Evolutionary conservation across 1,140 invertebrate species (phyloP).

Genomic region (Drosophila sturtevanti): DNA sequence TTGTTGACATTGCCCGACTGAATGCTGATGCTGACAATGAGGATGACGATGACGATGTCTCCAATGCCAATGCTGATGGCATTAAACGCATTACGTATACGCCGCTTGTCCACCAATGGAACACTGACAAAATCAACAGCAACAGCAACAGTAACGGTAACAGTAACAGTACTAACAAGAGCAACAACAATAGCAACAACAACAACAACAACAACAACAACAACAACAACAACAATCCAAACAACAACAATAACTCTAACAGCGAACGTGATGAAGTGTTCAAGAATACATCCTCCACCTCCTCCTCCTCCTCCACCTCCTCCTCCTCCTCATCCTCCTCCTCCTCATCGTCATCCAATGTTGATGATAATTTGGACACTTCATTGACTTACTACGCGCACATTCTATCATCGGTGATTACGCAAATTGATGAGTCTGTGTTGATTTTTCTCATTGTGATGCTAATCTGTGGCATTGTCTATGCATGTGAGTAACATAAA

Average conservation of each 20-base stretch:
- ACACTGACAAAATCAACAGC: neutral
- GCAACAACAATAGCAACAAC: slow-evolving; percentile 11
- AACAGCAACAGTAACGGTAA: neutral
- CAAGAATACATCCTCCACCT: neutral
- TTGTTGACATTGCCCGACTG: slow-evolving; percentile 57
- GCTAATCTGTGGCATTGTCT: slow-evolving; percentile 83
- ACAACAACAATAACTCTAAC: slow-evolving; percentile 50
- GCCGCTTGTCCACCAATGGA: slow-evolving; percentile 39
- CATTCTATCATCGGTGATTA: slow-evolving; percentile 45
- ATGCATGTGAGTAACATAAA: slow-evolving; percentile 84
- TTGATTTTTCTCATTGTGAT: slow-evolving; percentile 83
- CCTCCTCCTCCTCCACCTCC: neutral
- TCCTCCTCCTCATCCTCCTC: neutral
- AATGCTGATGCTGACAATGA: slow-evolving; percentile 25
- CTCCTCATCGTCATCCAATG: neutral
- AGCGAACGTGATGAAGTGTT: slow-evolving; percentile 66
- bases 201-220: slow-evolving; percentile 53
- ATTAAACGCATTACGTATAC: slow-evolving; percentile 64
- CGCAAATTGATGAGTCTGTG: slow-evolving; percentile 73
- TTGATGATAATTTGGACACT: slow-evolving; percentile 49
- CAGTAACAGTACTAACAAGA: neutral
- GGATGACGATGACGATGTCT: slow-evolving; percentile 3
- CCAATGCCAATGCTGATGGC: slow-evolving; percentile 23
- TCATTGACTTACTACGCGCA: slow-evolving; percentile 56
- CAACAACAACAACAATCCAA: neutral